phyloP scores from a whole-genome alignment of 2,888 invertebrate genomes.

The Scaptomyza cyrtandrae region DNA sequence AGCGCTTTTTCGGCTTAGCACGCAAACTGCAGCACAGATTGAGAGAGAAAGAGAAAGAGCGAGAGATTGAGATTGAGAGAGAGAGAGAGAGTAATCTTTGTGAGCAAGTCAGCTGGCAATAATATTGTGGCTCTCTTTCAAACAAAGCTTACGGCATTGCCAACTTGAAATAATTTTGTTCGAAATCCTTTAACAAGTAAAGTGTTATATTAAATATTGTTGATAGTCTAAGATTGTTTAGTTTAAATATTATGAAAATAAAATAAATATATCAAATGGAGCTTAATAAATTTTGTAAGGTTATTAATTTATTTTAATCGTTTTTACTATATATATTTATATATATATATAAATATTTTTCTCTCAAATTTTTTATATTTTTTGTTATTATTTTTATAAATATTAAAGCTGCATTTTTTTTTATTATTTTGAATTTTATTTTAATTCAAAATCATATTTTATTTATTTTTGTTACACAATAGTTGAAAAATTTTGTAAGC shows the following conservation, averaged over 20 bases:
- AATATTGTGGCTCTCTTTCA: conserved; percentile 5
- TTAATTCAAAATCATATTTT: no score
- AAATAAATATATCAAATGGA: no score
- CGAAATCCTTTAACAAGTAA: conserved; percentile 2
- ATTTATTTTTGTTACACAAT: neutral
- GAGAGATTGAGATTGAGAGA: neutral
- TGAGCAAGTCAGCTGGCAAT: conserved; percentile 30
- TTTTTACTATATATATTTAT: neutral
- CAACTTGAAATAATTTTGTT: conserved; percentile 17
- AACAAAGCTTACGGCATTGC: conserved; percentile 18
- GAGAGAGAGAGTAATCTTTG: conserved; percentile 2
- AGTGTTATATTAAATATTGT: neutral
- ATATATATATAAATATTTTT: no score
- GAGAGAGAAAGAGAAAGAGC: neutral
- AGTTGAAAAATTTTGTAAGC: no score
- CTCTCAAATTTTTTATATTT: neutral
- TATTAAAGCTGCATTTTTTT: no score
- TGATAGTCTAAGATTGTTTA: no score
- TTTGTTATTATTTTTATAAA: neutral
- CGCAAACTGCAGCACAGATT: conserved; percentile 33
- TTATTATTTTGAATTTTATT: no score
- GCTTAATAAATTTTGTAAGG: no score
- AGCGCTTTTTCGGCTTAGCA: conserved; percentile 22
- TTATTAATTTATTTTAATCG: no score
- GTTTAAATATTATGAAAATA: no score